These are phyloP conservation scores for Napeogenes sylphis DNA, from an alignment of 2,888 invertebrate species.

Conservation along the genomic window DNA sequence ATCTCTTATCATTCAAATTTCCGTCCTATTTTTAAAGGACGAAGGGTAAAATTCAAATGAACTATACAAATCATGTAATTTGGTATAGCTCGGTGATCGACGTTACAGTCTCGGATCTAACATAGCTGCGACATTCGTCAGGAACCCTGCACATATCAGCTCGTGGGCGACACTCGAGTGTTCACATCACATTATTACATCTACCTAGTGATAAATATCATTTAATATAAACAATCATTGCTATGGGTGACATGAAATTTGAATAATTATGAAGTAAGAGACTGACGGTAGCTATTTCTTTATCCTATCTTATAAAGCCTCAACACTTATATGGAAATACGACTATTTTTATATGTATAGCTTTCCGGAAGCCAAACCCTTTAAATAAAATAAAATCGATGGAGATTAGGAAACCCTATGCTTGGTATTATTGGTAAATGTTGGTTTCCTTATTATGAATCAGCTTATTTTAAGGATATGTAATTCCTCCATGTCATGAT, in stretches of 20 bases:
- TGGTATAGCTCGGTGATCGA: slow-evolving; percentile 14
- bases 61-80: background rate
- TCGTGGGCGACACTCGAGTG: background rate
- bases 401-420: background rate
- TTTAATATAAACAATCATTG: background rate
- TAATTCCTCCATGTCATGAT: background rate
- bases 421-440: background rate
- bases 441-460: background rate
- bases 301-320: background rate
- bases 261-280: background rate
- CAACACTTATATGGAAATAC: too few relatives aligned
- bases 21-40: slow-evolving; percentile 4
- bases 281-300: background rate
- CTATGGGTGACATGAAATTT: background rate
- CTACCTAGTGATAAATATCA: background rate
- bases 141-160: slow-evolving; percentile 18
- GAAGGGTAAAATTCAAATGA: slow-evolving; percentile 8
- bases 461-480: background rate
- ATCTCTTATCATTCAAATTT: slow-evolving; percentile 11
- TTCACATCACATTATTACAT: background rate
- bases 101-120: slow-evolving; percentile 21
- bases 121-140: slow-evolving; percentile 5
- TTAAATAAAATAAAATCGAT: background rate
- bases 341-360: too few relatives aligned
- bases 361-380: background rate